Base-by-base conservation (phyloP, 2,888 invertebrate species). In the Eucriotettix oculatus region DNA sequence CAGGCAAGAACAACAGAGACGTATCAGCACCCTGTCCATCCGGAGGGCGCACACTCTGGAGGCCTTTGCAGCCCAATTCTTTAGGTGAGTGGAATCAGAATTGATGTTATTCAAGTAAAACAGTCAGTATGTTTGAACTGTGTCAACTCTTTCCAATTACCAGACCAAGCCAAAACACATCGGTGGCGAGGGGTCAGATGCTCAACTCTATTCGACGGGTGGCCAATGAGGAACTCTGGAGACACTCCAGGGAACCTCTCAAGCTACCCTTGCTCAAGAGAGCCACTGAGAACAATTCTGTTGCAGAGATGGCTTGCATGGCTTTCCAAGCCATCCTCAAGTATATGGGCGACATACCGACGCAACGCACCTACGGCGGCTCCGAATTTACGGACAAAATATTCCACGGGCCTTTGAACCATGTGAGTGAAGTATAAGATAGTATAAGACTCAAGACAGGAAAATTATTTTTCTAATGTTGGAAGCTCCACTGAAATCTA, bases 321-420 rank as follows among this genome's bases (percentile, higher is more conserved):
- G 82, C 86, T 62, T 91, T 88, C 72, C 80, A 82, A 62, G 85
- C 83, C 65, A 84, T 91, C 66, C 77, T 91, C 48, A 87, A 84
- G 74, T 90, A 86, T 69, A 95, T 94, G 93, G 95, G 94, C 29
- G 96, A 96, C 71, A 80, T 92, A 69, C 91, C 93, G n/a, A 84
- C 86, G 57, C 83, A 86, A 44, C 80, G 86, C 69, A 82, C 86
- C 1, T 82, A 87, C 68, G 77, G 82, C 40, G 83, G 83, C 41
- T 88, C 89, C 58, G 91, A 92, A 71, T 84, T 90, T 64, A 93
- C 94, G 0, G 93, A 95, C 73, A 82, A 86, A 66, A 92, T 96
- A 70, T 96, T 94, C 73, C 81, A 81, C 68, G 80, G 82, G 1
- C 85, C 91, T 1, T 72, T 93, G 16, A 80, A 83, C 67, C 82